Evolutionary conservation across 2,888 invertebrate genomes (phyloP).

Genomic region (Cyrtodaria siliqua): DNA sequence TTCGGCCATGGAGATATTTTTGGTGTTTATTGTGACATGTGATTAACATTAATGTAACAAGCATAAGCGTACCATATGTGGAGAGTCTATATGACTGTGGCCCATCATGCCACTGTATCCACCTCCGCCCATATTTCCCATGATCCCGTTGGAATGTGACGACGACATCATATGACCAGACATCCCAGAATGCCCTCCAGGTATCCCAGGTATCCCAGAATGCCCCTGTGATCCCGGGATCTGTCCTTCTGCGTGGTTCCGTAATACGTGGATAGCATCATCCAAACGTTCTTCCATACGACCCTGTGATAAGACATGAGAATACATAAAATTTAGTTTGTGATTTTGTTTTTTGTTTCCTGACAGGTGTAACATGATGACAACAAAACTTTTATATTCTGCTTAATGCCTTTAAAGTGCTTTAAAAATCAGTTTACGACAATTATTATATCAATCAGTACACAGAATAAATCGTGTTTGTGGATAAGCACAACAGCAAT

Average conservation of each 20-base stretch:
- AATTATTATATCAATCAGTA: no score
- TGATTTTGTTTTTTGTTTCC: no score
- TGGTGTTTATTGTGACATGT: no score
- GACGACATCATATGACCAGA: constrained; percentile 71
- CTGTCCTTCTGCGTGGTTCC: constrained; percentile 96
- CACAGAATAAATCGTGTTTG: no score
- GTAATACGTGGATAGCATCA: constrained; percentile 94
- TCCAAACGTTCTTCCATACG: constrained; percentile 98
- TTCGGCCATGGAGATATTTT: no score
- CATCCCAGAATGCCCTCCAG: constrained; percentile 65
- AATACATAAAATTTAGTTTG: no score
- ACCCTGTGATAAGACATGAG: no score
- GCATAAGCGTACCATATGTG: constrained; percentile 77
- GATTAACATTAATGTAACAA: background rate
- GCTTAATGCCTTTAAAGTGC: no score
- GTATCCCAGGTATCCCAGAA: constrained; percentile 83
- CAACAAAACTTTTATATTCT: no score
- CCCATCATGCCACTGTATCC: constrained; percentile 73
- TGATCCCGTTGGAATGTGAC: constrained; percentile 87
- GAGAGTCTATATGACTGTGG: constrained; percentile 75
- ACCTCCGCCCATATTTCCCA: constrained; percentile 81
- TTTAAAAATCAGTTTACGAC: no score
- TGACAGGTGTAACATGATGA: no score
- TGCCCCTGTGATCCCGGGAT: constrained; percentile 83
- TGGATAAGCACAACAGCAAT: no score